A percentile compares a stretch with the other conserved stretches of the same genome.
Conservation (phyloP, 2,797 vertebrate genomes). For the Zalophus californianus region DNA sequence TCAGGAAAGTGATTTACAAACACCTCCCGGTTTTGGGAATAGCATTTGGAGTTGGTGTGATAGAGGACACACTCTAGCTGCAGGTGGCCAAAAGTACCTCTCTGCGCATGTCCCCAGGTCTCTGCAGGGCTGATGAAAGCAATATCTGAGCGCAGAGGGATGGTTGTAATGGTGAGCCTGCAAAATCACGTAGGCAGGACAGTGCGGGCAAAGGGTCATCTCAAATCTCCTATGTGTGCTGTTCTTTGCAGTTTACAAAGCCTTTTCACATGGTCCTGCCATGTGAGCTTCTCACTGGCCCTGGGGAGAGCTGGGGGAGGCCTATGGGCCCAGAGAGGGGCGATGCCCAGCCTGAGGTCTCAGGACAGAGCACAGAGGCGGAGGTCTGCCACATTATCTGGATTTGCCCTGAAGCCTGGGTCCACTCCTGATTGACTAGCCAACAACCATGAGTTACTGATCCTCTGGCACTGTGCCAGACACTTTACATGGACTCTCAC, state of each 20-base stretch:
- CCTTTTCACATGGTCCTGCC: not conserved
- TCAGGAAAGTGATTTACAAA: constrained; percentile 19
- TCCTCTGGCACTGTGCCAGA: not conserved
- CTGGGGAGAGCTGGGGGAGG: not conserved
- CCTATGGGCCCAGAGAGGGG: not conserved
- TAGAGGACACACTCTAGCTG: not conserved
- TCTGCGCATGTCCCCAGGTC: not conserved
- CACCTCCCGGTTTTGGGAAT: not conserved
- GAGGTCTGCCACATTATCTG: not conserved
- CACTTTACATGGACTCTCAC: not conserved
- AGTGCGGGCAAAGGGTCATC: not conserved
- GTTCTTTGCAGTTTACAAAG: not conserved
- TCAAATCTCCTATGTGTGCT: not conserved
- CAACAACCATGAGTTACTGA: not conserved
- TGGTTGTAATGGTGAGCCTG: not conserved
- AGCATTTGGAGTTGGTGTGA: not conserved
- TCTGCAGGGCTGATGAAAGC: not conserved
- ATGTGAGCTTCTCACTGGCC: not conserved
- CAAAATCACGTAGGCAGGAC: not conserved
- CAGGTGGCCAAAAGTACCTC: not conserved
- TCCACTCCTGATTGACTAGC: not conserved
- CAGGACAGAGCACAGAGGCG: not conserved
- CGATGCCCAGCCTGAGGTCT: not conserved
- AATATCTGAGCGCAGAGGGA: not conserved
- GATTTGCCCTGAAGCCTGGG: not conserved